These are phyloP conservation scores for Cremastobaeus sp. DNA, from an alignment of 2,888 invertebrate species.

Conservation along the genomic window DNA sequence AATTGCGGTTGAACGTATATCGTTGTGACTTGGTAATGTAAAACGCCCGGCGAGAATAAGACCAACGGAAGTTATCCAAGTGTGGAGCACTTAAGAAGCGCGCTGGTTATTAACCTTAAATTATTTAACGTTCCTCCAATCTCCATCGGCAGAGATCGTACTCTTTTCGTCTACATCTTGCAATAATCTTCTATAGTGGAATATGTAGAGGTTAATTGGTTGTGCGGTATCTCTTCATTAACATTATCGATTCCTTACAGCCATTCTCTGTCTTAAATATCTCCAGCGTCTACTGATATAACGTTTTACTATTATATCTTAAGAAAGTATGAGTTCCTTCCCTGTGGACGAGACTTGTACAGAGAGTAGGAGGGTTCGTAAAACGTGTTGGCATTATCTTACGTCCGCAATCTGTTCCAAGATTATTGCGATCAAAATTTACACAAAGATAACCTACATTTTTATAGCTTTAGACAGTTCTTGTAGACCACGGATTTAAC, in stretches of 20 bases:
- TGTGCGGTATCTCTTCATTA: slow-evolving; percentile 18
- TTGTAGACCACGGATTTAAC: too few species aligned
- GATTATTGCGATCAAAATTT: too few species aligned
- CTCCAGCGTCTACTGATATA: too few species aligned
- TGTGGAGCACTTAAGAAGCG: slow-evolving; percentile 49
- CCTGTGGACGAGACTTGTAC: too few species aligned
- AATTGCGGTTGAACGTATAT: slow-evolving; percentile 48
- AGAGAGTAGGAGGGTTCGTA: too few species aligned
- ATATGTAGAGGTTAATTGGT: slow-evolving; percentile 34
- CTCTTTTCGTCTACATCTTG: slow-evolving; percentile 4
- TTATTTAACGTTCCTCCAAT: slow-evolving; percentile 58
- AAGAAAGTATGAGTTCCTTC: too few species aligned
- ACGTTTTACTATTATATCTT: too few species aligned
- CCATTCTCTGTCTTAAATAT: too few species aligned
- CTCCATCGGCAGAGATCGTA: slow-evolving; percentile 28
- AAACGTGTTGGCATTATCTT: too few species aligned
- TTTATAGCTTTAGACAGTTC: too few species aligned
- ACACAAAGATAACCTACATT: too few species aligned
- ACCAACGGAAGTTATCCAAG: slow-evolving; percentile 49
- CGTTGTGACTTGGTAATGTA: slow-evolving; percentile 40
- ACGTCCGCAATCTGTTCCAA: too few species aligned
- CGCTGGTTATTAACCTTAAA: slow-evolving; percentile 56
- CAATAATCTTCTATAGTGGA: slow-evolving; percentile 32
- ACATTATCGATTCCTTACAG: slow-evolving; percentile 17
- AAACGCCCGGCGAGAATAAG: slow-evolving; percentile 45